Conservation (phyloP, 1,140 invertebrate genomes). For the Zaprionus inermis region DNA sequence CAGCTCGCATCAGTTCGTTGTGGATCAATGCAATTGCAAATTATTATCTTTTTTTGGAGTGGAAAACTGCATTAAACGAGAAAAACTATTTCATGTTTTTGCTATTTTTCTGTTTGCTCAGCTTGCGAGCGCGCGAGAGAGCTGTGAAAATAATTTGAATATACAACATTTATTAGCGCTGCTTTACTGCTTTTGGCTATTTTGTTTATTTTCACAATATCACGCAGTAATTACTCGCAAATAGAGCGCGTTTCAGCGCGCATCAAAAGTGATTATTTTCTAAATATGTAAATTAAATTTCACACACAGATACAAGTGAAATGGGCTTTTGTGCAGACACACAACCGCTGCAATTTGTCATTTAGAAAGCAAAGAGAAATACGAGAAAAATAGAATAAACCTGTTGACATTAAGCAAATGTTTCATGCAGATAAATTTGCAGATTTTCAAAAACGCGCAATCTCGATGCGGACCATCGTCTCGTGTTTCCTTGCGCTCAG, state of each 20-base stretch:
- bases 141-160: not conserved
- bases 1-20: too few relatives aligned
- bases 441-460: not conserved
- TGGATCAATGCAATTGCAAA: too few relatives aligned
- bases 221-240: constrained; percentile 1
- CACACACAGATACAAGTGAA: not conserved
- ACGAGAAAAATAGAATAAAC: not conserved
- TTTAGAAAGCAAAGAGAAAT: not conserved
- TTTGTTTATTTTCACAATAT: not conserved
- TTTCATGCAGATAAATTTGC: constrained; percentile 1
- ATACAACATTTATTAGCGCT: not conserved
- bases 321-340: not conserved
- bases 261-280: constrained; percentile 1
- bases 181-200: not conserved
- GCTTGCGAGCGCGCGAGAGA: not conserved
- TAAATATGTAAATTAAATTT: constrained; percentile 6
- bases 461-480: constrained; percentile 3
- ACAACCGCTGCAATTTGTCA: not conserved
- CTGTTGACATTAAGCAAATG: constrained; percentile 3
- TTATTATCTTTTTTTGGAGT: not conserved
- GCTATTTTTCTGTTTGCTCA: not conserved
- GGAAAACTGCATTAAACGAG: not conserved
- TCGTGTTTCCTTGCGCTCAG: not conserved
- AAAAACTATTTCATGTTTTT: not conserved
- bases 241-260: constrained; percentile 1